A percentile compares a stretch with the other conserved stretches of the same genome.
phyloP scores from a whole-genome alignment of 2,797 vertebrate genomes.

The Ciconia nigra region DNA sequence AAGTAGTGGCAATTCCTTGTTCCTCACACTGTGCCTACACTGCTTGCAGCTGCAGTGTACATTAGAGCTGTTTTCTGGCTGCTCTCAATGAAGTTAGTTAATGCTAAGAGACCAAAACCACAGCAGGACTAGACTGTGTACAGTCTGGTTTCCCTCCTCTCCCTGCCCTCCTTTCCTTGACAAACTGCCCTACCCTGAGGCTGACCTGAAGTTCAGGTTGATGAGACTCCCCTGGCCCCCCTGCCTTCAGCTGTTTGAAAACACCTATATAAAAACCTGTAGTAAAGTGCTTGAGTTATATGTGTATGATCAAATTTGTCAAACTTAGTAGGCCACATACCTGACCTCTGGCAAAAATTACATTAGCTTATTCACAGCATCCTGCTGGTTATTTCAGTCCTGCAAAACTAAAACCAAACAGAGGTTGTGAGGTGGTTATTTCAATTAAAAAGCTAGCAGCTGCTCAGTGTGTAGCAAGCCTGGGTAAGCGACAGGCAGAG shows the following conservation, averaged over 20 bases:
- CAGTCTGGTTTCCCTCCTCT: not conserved
- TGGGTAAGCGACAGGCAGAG: rapidly evolving
- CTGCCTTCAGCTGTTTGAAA: not conserved
- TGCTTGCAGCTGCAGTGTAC: not conserved
- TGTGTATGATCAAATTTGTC: not conserved
- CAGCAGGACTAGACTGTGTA: not conserved
- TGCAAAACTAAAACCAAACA: constrained; percentile 9
- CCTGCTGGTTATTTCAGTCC: not conserved
- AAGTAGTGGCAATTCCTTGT: not conserved
- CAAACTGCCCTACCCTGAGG: not conserved
- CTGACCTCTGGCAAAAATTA: not conserved
- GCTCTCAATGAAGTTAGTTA: not conserved
- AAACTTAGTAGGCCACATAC: not conserved
- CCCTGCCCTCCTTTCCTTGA: not conserved
- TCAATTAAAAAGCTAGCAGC: not conserved
- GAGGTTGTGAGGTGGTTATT: not conserved
- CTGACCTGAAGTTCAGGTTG: not conserved
- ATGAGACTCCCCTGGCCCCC: not conserved
- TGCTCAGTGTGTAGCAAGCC: not conserved
- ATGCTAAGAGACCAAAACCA: not conserved
- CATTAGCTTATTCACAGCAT: not conserved
- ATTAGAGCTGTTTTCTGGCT: not conserved
- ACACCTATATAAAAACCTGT: not conserved
- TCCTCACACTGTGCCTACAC: not conserved
- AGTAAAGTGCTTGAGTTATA: not conserved